These are phyloP conservation scores for Callorhinus ursinus DNA, from an alignment of 2,113 vertebrate genomes.

Conservation along the genomic window DNA sequence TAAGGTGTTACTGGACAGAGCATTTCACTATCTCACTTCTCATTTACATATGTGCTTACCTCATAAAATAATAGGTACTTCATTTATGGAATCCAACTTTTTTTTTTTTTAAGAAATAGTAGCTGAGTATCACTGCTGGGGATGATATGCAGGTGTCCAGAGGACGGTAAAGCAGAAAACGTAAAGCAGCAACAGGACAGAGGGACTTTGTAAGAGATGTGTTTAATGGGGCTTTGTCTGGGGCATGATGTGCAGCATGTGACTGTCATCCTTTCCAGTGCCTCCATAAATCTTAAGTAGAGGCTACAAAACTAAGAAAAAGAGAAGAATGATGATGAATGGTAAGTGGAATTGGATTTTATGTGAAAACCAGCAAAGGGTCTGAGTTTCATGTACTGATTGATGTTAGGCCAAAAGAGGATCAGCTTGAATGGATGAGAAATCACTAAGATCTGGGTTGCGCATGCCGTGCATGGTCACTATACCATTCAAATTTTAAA, in stretches of 20 bases:
- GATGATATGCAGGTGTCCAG: fast-evolving
- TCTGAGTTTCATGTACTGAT: neutral
- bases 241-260: neutral
- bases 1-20: neutral
- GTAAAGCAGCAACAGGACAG: neutral
- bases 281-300: neutral
- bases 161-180: neutral
- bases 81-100: neutral
- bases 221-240: neutral
- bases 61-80: neutral
- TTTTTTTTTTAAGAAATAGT: neutral
- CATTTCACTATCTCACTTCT: neutral
- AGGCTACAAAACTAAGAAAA: neutral
- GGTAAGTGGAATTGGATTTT: neutral
- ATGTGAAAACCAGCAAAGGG: neutral
- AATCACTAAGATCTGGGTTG: neutral
- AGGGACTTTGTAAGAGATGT: neutral
- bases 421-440: neutral
- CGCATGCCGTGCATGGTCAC: neutral
- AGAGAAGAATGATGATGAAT: neutral
- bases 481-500: neutral
- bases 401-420: neutral
- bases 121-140: neutral
- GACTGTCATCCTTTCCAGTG: neutral
- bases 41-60: neutral